Evolutionary conservation across 2,797 vertebrate species (phyloP), one percentile per base, ranked within the genome.

Genomic region (Pelodytes ibericus): DNA sequence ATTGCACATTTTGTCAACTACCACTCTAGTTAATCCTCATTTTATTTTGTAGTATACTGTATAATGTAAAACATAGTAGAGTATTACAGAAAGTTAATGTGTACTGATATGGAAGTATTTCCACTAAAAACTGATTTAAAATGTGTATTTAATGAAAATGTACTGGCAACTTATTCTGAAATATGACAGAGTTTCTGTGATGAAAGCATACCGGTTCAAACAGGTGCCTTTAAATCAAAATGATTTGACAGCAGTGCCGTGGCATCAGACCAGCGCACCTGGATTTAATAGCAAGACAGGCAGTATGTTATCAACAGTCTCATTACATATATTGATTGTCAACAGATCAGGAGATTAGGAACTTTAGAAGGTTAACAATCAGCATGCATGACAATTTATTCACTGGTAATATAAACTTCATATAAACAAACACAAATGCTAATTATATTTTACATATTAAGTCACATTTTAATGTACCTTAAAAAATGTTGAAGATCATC

Each of bases 181-280:
- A 62, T 7, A 36, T 62, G 30, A 33, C 20, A 3, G 24, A 30
- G 13, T n/a, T 30, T 60, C 6, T 3, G 2, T 30, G 27, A 1
- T 60, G 16, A 31, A 30, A 62, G 31, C 13, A 11, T 30, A 20
- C 18, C 11, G 20, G 9, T 62, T 60, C 27, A 60, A 30, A 62
- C 18, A 22, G 31, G n/a, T 53, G n/a, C n/a, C n/a, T 36, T 62
- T 39, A n/a, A n/a, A n/a, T n/a, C n/a, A n/a, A n/a, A n/a, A n/a
- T n/a, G n/a, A n/a, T 31, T 30, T 60, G 29, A 60, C 29, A 60
- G 27, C 27, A 30, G 24, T 60, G 16, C 29, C 31, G 22, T 30
- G 29, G 3, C 58, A 60, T 60, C 27, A 60, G 58, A 60, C 58
- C 58, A 60, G 16, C 31, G 58, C 58, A 60, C 58, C 58, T 60